Conservation (phyloP, 2,888 invertebrate genomes). For the Morinoia aosen region DNA sequence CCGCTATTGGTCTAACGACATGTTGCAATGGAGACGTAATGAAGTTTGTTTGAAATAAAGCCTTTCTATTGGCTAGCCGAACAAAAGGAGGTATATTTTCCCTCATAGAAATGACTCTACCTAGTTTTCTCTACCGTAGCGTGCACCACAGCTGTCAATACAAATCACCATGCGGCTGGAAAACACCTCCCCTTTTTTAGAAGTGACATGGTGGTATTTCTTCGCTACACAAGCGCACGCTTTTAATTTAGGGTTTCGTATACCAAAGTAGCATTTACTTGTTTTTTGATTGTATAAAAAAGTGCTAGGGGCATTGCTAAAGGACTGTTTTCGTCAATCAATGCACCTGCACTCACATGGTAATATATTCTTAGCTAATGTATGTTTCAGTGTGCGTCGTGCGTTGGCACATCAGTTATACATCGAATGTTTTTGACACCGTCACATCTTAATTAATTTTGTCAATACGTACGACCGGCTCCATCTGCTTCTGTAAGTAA, state of each 20-base stretch:
- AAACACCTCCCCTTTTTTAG: not conserved
- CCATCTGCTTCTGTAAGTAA: not conserved
- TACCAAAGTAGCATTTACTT: not conserved
- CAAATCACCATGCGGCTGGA: not conserved
- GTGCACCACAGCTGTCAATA: not conserved
- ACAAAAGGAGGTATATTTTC: too few species aligned
- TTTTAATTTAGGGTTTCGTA: not conserved
- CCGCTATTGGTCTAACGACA: too few species aligned
- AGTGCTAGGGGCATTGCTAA: not conserved
- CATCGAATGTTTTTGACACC: too few species aligned
- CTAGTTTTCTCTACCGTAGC: too few species aligned
- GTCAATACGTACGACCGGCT: not conserved
- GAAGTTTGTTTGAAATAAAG: too few species aligned
- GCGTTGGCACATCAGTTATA: too few species aligned
- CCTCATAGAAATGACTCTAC: too few species aligned
- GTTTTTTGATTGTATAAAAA: not conserved
- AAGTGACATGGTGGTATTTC: not conserved
- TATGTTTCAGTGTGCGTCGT: too few species aligned
- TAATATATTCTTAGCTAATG: not conserved
- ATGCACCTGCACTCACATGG: not conserved
- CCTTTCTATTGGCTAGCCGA: too few species aligned
- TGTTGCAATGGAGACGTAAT: too few species aligned
- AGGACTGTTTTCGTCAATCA: not conserved
- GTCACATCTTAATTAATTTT: too few species aligned
- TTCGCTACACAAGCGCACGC: not conserved